These are phyloP conservation scores for Cylloceria caligata DNA, from an alignment of 2,888 invertebrate species.

Conservation along the genomic window DNA sequence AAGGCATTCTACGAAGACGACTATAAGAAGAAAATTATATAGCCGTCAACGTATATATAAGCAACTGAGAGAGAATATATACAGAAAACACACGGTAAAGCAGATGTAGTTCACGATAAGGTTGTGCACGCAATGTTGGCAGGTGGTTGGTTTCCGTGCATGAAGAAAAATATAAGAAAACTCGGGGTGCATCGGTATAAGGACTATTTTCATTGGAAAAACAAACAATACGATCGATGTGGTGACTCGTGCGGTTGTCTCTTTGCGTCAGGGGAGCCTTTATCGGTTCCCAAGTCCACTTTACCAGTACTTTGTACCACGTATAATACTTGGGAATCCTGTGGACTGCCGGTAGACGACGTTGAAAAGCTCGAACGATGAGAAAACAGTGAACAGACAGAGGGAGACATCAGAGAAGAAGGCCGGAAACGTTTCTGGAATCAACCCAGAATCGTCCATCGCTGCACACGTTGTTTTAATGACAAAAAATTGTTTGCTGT, in stretches of 20 bases:
- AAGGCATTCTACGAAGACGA: not conserved
- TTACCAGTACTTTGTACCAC: not conserved
- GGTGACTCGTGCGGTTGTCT: constrained; percentile 14
- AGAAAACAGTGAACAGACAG: constrained; percentile 45
- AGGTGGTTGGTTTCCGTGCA: constrained; percentile 29
- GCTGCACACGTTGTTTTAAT: constrained; percentile 48
- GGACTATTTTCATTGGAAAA: constrained; percentile 37
- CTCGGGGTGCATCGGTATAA: constrained; percentile 21
- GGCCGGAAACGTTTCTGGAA: constrained; percentile 39
- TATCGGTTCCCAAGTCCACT: constrained; percentile 31
- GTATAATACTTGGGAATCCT: constrained; percentile 36
- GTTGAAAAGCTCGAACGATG: constrained; percentile 50
- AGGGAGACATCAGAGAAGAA: not conserved
- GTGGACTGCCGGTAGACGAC: constrained; percentile 30
- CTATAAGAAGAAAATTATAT: not conserved
- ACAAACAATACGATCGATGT: constrained; percentile 46
- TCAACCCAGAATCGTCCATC: constrained; percentile 51
- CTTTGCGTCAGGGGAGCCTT: constrained; percentile 41
- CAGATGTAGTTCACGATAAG: not conserved
- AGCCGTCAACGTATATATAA: not conserved
- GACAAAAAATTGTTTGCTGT: constrained; percentile 51
- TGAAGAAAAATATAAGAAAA: constrained; percentile 13
- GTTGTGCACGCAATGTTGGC: not conserved
- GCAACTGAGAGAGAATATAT: not conserved
- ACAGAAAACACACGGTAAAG: not conserved